Base-by-base conservation (phyloP, 2,888 invertebrate species). In the Muscina levida region DNA sequence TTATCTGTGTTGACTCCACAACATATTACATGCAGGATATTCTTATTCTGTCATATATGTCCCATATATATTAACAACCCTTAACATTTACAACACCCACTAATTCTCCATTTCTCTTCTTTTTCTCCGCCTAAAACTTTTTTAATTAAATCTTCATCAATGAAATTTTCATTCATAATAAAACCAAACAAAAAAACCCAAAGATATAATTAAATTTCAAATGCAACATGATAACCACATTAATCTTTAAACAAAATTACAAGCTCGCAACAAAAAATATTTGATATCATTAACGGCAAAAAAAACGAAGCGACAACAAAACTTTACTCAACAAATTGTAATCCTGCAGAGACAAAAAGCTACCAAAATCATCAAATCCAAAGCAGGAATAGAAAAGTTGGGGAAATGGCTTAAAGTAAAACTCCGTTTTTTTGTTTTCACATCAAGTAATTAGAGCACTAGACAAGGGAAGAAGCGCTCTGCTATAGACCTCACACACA, bases 161-260 rank as follows among this genome's bases (percentile, higher is more conserved):
- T 77, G 74, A 65, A 70, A 80, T 70, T 76, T 65, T 53, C 13
- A 10, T 1, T 24, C 48, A 42, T 53, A 51, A 53, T 46, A 42
- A 22, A 76, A 39, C 22, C 31, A 71, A 26, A 19, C 31, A 72
- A 8, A 75, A 83, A 84, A 85, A n/a, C n/a, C 22, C 31, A 71
- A 26, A 19, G 42, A 72, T 11, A 75, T 84, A 84, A 85, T 84
- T 84, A 82, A 84, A 85, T 84, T 84, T 83, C 42, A 59, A 81
- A 67, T 85, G 84, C 83, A 85, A 85, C 84, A 84, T 84, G 84
- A 85, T 78, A 85, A 84, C 84, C 80, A 82, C 84, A 84, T 85
- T 85, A 84, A 85, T 85, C 84, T 82, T 68, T 68, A 78, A 75
- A 74, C 66, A 72, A 59, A 48, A 59, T 59, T 37, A 59, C 37